Evolutionary conservation across 2,888 invertebrate species (phyloP), one percentile per base, ranked within the genome.

Genomic region (Xestia c-nigrum): DNA sequence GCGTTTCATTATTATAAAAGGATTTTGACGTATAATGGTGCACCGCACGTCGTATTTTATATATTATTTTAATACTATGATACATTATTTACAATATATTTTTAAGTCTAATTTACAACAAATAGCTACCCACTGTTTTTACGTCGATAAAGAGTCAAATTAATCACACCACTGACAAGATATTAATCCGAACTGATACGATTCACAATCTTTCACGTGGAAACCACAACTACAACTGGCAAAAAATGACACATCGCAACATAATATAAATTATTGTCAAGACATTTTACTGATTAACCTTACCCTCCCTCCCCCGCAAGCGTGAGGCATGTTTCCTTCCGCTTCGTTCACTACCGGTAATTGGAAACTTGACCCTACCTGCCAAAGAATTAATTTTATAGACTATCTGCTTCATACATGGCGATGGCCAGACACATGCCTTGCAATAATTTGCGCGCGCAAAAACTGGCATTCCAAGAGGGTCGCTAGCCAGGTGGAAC

Each of bases 401-500:
- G 77, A 69, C n/a, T n/a, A n/a, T 80, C 78, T 72, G 69, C 81
- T 78, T 65, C 74, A 31, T 74, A 78, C 9, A 63, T 69, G 68
- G 74, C 64, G 61, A 63, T 59, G 67, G 57, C 57, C 76, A 76
- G 73, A 64, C 68, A 67, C 81, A 76, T 80, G 59, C 66, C 73
- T 76, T 70, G 69, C 55, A 74, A 79, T 82, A 69, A 81, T 78
- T 86, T 78, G 71, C 76, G 72, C 72, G 52, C 75, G 82, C 81
- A 87, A 88, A 87, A 87, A 85, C 63, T 77, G 67, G 63, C 82
- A 88, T 88, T 88, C 82, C 68, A 64, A 79, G 65, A 78, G 87
- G 85, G 88, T 87, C 88, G 82, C 82, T 80, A 85, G 85, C 82
- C 85, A 87, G 87, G 87, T 87, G 82, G 75, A 87, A 80, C 85